phyloP scores from a whole-genome alignment of 1,140 invertebrate genomes.

The Neodiprion lecontei region DNA sequence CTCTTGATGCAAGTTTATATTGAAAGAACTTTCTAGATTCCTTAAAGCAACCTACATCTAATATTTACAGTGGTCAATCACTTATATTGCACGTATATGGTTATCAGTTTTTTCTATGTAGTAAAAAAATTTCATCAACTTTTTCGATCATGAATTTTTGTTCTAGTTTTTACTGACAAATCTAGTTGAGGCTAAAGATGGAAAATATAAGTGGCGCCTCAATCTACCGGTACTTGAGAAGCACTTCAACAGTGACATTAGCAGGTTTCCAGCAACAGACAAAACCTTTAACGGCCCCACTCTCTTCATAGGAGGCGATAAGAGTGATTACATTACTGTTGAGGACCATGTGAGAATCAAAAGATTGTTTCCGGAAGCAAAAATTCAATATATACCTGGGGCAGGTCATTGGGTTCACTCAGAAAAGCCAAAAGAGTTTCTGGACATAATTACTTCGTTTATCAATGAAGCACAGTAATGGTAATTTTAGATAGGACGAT shows the following conservation, averaged over 20 bases:
- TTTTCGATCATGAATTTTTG: conserved; percentile 45
- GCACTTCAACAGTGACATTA: conserved; percentile 71
- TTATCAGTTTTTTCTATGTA: conserved; percentile 35
- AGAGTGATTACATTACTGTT: conserved; percentile 79
- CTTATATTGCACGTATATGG: conserved; percentile 36
- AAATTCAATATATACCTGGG: conserved; percentile 76
- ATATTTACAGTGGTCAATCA: not conserved
- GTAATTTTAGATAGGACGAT: too few species aligned
- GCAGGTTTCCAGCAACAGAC: conserved; percentile 66
- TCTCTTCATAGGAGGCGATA: conserved; percentile 81
- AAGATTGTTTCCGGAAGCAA: conserved; percentile 78
- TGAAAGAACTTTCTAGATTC: not conserved
- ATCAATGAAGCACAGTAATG: conserved; percentile 36
- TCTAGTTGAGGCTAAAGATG: conserved; percentile 69
- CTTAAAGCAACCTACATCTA: too few species aligned
- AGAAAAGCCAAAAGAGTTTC: conserved; percentile 85
- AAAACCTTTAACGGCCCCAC: conserved; percentile 72
- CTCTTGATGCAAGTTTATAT: conserved; percentile 26
- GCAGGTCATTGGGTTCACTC: conserved; percentile 94
- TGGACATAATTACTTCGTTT: conserved; percentile 62
- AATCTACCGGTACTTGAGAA: conserved; percentile 75
- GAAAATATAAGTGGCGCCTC: conserved; percentile 73
- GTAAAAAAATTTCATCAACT: conserved; percentile 46
- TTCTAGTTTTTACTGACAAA: conserved; percentile 83
- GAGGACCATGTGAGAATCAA: conserved; percentile 74